Conservation (phyloP, 2,113 vertebrate genomes). For the Motacilla alba region DNA sequence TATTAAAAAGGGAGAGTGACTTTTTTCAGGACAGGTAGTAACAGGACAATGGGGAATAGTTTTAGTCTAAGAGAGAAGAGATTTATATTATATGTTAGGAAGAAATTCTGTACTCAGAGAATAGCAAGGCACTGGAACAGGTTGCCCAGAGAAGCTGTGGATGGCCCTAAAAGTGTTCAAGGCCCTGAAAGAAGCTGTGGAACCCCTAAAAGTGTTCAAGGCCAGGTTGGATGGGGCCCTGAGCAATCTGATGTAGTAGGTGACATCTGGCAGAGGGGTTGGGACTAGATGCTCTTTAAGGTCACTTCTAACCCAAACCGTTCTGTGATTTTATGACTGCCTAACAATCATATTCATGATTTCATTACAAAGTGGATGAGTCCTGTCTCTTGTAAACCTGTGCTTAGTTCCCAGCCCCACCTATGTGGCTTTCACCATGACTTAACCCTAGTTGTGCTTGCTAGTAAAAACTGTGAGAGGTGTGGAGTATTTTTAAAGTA, state of each 20-base stretch:
- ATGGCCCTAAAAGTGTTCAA: neutral
- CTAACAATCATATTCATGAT: neutral
- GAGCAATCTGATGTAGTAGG: neutral
- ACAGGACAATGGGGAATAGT: fast-evolving
- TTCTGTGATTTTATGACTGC: neutral
- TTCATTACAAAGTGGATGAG: neutral
- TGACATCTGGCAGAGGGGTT: neutral
- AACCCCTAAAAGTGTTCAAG: neutral
- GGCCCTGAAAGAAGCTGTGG: too few species aligned
- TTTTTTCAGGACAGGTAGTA: neutral
- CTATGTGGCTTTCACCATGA: neutral
- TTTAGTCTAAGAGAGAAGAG: neutral
- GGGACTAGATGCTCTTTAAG: neutral
- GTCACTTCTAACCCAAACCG: neutral
- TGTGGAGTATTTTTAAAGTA: neutral
- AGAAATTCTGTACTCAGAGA: neutral
- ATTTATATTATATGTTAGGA: neutral
- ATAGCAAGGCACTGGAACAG: neutral
- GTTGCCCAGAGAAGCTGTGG: neutral
- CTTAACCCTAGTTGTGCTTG: neutral
- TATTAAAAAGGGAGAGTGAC: neutral
- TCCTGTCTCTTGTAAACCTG: neutral
- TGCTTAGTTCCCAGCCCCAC: neutral
- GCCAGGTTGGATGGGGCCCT: neutral
- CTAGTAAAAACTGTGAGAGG: neutral